phyloP scores from a whole-genome alignment of 1,140 invertebrate genomes.

The Acromyrmex heyeri region DNA sequence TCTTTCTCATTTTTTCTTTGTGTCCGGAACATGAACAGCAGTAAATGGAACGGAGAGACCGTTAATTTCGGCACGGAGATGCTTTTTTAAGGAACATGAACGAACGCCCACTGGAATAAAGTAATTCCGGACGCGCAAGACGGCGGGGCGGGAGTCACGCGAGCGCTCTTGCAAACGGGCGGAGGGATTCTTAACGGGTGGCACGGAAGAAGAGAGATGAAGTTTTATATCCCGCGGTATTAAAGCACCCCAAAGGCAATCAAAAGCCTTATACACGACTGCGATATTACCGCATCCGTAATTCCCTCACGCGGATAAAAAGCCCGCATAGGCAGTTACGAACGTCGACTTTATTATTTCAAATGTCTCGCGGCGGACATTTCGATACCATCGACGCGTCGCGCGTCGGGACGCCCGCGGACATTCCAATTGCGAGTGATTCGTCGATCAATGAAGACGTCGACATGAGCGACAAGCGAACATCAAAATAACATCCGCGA shows the following conservation, averaged over 20 bases:
- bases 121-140: slow-evolving; percentile 51
- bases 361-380: not conserved
- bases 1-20: not conserved
- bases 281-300: slow-evolving; percentile 55
- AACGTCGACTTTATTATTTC: slow-evolving; percentile 45
- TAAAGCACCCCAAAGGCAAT: slow-evolving; percentile 54
- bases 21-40: slow-evolving; percentile 24
- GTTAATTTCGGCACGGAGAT: slow-evolving; percentile 56
- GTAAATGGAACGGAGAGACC: not conserved
- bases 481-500: not conserved
- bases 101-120: slow-evolving; percentile 51
- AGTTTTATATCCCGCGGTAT: slow-evolving; percentile 59
- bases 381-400: not conserved
- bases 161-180: slow-evolving; percentile 3
- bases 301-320: slow-evolving; percentile 46
- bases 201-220: slow-evolving; percentile 49
- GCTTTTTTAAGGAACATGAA: slow-evolving; percentile 57
- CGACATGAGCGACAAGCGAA: slow-evolving; percentile 15
- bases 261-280: slow-evolving; percentile 37
- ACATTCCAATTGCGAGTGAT: not conserved
- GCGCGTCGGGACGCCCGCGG: not conserved
- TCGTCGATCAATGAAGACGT: not conserved
- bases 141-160: slow-evolving; percentile 45
- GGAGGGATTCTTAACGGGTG: slow-evolving; percentile 27
- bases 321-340: not conserved